Base-by-base conservation (phyloP, 2,113 vertebrate species). In the Castor canadensis region DNA sequence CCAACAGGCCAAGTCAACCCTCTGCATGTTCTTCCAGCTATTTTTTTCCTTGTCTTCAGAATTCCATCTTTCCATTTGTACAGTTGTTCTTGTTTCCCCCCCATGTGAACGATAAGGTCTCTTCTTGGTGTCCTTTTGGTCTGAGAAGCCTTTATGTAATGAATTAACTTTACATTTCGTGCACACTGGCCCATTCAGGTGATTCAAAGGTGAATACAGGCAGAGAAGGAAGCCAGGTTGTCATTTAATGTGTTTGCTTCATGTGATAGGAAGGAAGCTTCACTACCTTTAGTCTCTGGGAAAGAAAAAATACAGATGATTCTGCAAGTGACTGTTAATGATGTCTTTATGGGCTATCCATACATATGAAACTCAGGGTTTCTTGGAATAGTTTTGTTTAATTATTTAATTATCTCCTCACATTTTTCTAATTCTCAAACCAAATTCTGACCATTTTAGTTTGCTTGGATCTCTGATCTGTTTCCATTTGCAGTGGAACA, bases 41-140 rank as follows among this genome's bases (percentile, higher is more conserved):
- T 58, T 45, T 81, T 40, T 11, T 2, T 3, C 9, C 22, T 28
- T 52, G 16, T 79, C 56, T 64, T 90, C 35, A 60, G 82, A 47
- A 56, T 28, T 16, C 45, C 40, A 0, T 87, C 66, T 95, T 90
- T 82, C 52, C 49, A 35, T 35, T 32, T 94, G 87, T 45, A n/a
- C 56, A 80, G 1, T 67, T 82, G 64, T 67, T 66, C 16, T 45
- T 32, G 24, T 75, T n/a, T 30, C 45, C 24, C 62, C 13, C 30
- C 8, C 6, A 1, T n/a, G 28, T 52, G 72, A 89, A 24, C 56
- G 22, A 47, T 82, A 64, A 71, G 19, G 13, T 60, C 80, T 96
- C 67, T 71, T 89, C 71, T 89, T 35, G 22, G 45, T 87, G 77
- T 87, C 11, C 58, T 80, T 96, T 95, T 52, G 30, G 71, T 95